Conservation (phyloP, 2,113 vertebrate species). For the Semicossyphus pulcher region DNA sequence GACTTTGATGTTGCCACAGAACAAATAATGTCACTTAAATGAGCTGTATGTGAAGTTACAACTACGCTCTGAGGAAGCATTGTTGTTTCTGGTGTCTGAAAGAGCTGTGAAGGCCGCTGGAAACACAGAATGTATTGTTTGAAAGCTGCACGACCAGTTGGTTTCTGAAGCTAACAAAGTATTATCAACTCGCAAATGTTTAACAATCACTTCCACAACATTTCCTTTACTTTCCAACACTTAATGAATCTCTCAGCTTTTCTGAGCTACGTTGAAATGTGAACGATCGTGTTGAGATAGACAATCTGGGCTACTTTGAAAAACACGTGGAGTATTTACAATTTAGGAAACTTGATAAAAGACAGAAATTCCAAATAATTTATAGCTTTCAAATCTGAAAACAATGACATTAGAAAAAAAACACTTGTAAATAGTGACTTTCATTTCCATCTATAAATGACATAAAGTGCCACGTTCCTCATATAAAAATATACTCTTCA, state of each 20-base stretch:
- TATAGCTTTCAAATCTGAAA: slow-evolving; percentile 68
- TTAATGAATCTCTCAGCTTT: slow-evolving; percentile 14
- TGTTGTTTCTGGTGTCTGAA: slow-evolving; percentile 12
- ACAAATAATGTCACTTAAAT: slow-evolving; percentile 41
- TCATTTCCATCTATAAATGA: slow-evolving; percentile 79
- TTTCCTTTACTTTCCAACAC: slow-evolving; percentile 16
- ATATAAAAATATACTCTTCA: slow-evolving; percentile 86
- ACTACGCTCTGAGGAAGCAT: slow-evolving; percentile 33
- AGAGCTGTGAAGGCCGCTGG: slow-evolving; percentile 32
- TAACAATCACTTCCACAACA: slow-evolving; percentile 37
- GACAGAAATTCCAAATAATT: slow-evolving; percentile 74
- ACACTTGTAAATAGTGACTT: slow-evolving; percentile 73
- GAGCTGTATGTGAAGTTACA: slow-evolving; percentile 17
- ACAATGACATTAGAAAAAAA: slow-evolving; percentile 71
- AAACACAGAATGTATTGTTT: slow-evolving; percentile 38
- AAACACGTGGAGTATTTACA: slow-evolving; percentile 68
- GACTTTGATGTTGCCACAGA: slow-evolving; percentile 44
- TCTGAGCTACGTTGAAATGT: slow-evolving; percentile 40
- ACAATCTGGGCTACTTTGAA: slow-evolving; percentile 46
- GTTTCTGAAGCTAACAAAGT: slow-evolving; percentile 5
- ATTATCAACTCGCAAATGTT: too few relatives aligned
- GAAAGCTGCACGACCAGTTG: slow-evolving; percentile 21
- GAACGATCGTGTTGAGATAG: slow-evolving; percentile 35
- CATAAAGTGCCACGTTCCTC: slow-evolving; percentile 84
- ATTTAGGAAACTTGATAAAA: slow-evolving; percentile 52